Conservation (phyloP, 2,113 vertebrate genomes). For the Elephas maximus region DNA sequence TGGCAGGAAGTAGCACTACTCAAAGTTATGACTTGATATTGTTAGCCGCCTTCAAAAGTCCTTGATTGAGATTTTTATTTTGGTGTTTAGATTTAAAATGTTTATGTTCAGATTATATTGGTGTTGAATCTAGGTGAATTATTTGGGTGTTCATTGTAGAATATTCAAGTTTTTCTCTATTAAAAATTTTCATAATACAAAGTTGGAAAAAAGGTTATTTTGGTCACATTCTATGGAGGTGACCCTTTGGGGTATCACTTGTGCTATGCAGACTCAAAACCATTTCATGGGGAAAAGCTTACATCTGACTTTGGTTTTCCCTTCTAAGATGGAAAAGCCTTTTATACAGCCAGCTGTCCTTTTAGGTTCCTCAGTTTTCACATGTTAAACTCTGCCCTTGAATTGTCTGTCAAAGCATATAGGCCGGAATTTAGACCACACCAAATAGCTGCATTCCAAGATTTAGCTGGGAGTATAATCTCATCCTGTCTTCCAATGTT, state of each 20-base stretch:
- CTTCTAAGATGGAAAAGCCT: constrained; percentile 38
- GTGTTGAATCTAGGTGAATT: constrained; percentile 35
- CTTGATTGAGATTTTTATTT: constrained; percentile 31
- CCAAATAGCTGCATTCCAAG: not conserved
- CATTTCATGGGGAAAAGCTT: not conserved
- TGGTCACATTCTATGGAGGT: not conserved
- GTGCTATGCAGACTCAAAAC: not conserved
- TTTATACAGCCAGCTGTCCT: not conserved
- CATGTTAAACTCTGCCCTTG: not conserved
- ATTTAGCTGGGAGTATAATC: constrained; percentile 32
- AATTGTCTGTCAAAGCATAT: not conserved
- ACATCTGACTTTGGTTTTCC: constrained; percentile 46
- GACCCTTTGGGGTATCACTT: constrained; percentile 32
- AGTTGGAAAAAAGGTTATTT: constrained; percentile 26
- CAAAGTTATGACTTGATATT: not conserved
- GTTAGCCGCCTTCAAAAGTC: not conserved
- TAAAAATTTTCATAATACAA: not conserved
- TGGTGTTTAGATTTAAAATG: not conserved
- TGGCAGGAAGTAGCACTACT: not conserved
- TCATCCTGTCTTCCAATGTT: constrained; percentile 55
- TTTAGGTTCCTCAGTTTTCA: constrained; percentile 1
- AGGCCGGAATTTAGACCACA: constrained; percentile 38
- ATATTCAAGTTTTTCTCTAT: constrained; percentile 12
- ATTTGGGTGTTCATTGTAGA: not conserved
- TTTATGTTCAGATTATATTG: constrained; percentile 7